Percentiles rank a stretch among this genome's conserved stretches.
phyloP scores from a whole-genome alignment of 2,797 vertebrate species.

The Aldrovandia affinis region DNA sequence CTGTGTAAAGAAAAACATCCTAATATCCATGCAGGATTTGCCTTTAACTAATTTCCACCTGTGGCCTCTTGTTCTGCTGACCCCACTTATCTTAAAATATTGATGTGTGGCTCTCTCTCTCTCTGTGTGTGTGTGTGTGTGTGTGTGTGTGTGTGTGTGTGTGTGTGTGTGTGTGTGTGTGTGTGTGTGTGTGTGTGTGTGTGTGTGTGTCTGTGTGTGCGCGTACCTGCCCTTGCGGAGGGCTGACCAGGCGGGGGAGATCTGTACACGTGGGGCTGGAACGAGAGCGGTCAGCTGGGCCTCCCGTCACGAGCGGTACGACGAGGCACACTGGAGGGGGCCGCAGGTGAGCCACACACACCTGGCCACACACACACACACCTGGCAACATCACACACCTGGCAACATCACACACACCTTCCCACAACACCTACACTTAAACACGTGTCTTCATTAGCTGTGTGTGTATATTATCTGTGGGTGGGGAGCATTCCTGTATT shows the following conservation, averaged over 20 bases:
- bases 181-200: neutral
- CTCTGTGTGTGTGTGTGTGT: neutral
- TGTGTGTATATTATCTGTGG: neutral
- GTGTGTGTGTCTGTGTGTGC: no score
- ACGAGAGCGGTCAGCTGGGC: conserved; percentile 90
- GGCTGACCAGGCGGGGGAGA: conserved; percentile 79
- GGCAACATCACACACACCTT: neutral
- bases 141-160: neutral
- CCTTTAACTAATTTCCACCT: no score
- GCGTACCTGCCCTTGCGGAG: neutral
- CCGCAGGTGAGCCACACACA: conserved; percentile 26
- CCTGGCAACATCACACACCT: no score
- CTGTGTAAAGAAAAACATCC: no score
- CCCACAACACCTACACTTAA: neutral
- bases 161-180: neutral
- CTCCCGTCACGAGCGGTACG: conserved; percentile 74
- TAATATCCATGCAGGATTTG: no score
- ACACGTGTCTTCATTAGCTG: no score
- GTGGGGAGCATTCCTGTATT: no score
- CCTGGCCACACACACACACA: no score
- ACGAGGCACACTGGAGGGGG: conserved; percentile 39
- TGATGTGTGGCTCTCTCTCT: neutral
- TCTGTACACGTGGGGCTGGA: conserved; percentile 96
- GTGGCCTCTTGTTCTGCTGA: no score
- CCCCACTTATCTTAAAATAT: no score